phyloP scores from a whole-genome alignment of 2,797 vertebrate species.

The Prionace glauca region DNA sequence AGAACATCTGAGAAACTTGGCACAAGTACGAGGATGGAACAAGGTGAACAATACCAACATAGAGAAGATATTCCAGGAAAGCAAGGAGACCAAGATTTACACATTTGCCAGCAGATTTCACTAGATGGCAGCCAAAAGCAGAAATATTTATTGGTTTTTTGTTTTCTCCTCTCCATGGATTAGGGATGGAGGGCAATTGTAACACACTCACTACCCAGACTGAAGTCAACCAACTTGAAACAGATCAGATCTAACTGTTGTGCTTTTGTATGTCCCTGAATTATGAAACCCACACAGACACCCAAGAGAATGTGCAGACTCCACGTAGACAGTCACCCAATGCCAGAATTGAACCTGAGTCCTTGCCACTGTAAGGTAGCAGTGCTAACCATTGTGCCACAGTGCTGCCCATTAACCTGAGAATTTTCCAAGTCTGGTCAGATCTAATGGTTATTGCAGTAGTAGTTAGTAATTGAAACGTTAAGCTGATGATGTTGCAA shows the following conservation, averaged over 20 bases:
- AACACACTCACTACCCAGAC: neutral
- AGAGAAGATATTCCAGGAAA: neutral
- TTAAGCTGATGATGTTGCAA: neutral
- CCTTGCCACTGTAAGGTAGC: too few relatives aligned
- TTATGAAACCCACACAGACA: too few relatives aligned
- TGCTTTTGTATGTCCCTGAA: too few relatives aligned
- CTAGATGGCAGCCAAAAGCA: neutral
- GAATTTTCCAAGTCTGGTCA: neutral
- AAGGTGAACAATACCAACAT: neutral
- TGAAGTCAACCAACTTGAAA: neutral
- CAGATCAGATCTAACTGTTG: too few relatives aligned
- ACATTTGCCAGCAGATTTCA: neutral
- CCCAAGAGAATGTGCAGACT: too few relatives aligned
- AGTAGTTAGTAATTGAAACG: neutral
- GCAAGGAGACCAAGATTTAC: neutral
- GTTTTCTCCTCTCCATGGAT: neutral
- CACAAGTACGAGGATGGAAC: neutral
- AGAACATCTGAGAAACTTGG: neutral
- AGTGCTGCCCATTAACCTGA: neutral
- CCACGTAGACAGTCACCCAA: too few relatives aligned
- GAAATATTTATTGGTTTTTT: neutral
- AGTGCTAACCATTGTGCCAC: too few relatives aligned
- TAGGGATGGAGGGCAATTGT: neutral
- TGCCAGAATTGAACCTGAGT: too few relatives aligned
- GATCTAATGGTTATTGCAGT: neutral